Evolutionary conservation across 2,888 invertebrate species (phyloP).

Genomic region (Mythimna loreyi): DNA sequence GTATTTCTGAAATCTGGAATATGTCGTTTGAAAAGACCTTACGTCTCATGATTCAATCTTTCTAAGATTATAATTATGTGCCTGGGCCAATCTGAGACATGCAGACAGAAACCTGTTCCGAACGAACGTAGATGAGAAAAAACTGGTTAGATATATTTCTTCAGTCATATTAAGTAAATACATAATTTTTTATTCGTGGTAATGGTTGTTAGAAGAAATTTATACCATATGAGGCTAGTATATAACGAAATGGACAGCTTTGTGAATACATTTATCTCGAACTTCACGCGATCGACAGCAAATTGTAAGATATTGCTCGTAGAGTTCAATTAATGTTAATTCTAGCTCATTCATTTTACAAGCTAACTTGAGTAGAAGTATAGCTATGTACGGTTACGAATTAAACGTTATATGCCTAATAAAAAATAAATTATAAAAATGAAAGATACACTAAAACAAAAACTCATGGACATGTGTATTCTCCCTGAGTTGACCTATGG

Average conservation of each 20-base stretch:
- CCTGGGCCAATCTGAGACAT: too few relatives aligned
- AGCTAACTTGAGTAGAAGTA: background rate
- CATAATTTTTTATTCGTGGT: background rate
- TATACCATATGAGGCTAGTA: too few relatives aligned
- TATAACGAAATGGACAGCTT: background rate
- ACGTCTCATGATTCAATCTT: too few relatives aligned
- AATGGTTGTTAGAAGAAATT: background rate
- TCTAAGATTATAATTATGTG: too few relatives aligned
- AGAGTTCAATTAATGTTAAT: constrained; percentile 29
- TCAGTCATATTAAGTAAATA: background rate
- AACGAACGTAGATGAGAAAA: background rate
- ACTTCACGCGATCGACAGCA: constrained; percentile 16
- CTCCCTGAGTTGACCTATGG: too few relatives aligned
- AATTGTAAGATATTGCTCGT: constrained; percentile 41
- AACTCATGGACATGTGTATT: too few relatives aligned
- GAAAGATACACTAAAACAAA: too few relatives aligned
- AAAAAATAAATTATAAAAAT: too few relatives aligned
- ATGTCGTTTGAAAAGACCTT: too few relatives aligned
- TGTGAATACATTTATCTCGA: constrained; percentile 20
- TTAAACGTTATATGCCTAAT: too few relatives aligned
- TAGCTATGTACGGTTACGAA: background rate
- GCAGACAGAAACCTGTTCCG: too few relatives aligned
- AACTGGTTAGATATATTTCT: background rate
- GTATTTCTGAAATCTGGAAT: too few relatives aligned
- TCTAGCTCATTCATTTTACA: constrained; percentile 15